phyloP scores from a whole-genome alignment of 2,113 vertebrate genomes.

The Microcebus lehilahytsara region DNA sequence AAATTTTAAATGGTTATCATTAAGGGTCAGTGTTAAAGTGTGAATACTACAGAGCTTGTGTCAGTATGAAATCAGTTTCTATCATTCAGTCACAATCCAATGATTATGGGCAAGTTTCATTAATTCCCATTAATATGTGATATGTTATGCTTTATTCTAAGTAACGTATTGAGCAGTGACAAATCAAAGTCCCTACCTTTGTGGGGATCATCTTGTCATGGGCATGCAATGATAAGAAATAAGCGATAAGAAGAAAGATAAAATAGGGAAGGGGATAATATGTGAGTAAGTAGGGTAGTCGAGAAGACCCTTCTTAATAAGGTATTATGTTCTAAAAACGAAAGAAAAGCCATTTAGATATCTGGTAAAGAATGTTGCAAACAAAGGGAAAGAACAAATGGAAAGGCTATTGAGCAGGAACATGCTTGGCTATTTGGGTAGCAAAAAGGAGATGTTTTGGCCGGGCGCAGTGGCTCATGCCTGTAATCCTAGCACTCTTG shows the following conservation, averaged over 20 bases:
- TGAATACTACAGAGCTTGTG: neutral
- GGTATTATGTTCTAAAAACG: neutral
- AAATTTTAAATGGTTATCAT: constrained; percentile 15
- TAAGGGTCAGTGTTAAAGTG: neutral
- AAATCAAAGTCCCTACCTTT: neutral
- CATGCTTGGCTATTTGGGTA: neutral
- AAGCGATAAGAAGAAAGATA: neutral
- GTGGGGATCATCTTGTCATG: neutral
- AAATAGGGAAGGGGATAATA: neutral
- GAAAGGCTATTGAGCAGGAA: neutral
- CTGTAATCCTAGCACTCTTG: too few relatives aligned
- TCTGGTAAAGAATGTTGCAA: neutral
- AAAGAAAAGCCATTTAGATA: neutral
- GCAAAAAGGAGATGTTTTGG: neutral
- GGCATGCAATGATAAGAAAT: neutral
- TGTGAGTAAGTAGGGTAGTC: neutral
- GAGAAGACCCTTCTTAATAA: neutral
- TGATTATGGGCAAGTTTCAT: neutral
- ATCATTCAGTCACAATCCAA: neutral
- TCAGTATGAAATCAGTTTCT: neutral
- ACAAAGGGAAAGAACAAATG: neutral
- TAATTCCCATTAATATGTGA: neutral
- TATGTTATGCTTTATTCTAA: neutral
- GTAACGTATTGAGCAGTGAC: neutral
- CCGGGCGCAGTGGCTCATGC: too few relatives aligned